Percentiles rank a stretch among this genome's conserved stretches.
Evolutionary conservation across 23 tunicate genomes (phyloP).

Genomic region (Clavelina lepadiformis): DNA sequence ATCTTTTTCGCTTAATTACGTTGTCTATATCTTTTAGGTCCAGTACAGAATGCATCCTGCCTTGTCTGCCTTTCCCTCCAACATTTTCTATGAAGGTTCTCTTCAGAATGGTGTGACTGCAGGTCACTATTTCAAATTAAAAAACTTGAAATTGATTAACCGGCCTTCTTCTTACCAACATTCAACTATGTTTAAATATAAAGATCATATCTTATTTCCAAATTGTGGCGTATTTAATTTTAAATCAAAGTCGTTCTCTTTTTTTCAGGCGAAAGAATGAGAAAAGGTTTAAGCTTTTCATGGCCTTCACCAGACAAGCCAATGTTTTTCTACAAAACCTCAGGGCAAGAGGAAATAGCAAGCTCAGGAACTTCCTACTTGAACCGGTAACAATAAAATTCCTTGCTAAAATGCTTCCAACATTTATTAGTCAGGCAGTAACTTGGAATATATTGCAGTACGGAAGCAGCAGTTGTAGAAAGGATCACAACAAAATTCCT

Average conservation of each 20-base stretch:
- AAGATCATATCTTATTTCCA: too few species aligned
- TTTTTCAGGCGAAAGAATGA: slow-evolving; percentile 81
- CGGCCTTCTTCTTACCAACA: too few species aligned
- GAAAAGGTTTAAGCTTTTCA: slow-evolving; percentile 73
- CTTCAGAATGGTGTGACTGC: slow-evolving; percentile 98
- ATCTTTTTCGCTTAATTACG: neutral
- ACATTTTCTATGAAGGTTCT: slow-evolving; percentile 94
- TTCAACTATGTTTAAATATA: too few species aligned
- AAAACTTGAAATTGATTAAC: neutral
- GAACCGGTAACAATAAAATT: slow-evolving; percentile 52
- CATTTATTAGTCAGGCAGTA: neutral
- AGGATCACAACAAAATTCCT: slow-evolving; percentile 89
- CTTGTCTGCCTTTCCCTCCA: slow-evolving; percentile 94
- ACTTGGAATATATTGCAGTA: slow-evolving; percentile 19
- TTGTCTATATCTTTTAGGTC: slow-evolving; percentile 34
- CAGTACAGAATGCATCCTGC: slow-evolving; percentile 99
- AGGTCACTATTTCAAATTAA: slow-evolving; percentile 21
- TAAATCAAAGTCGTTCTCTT: neutral
- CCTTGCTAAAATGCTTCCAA: neutral
- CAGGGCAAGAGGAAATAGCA: slow-evolving; percentile 98
- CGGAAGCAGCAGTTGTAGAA: slow-evolving; percentile 99
- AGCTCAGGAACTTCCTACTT: slow-evolving; percentile 94
- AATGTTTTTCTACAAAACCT: slow-evolving; percentile 96
- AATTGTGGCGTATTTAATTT: neutral
- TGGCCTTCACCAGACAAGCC: slow-evolving; percentile 99